Conservation (phyloP, 2,113 vertebrate genomes). For the Nesogale talazaci region DNA sequence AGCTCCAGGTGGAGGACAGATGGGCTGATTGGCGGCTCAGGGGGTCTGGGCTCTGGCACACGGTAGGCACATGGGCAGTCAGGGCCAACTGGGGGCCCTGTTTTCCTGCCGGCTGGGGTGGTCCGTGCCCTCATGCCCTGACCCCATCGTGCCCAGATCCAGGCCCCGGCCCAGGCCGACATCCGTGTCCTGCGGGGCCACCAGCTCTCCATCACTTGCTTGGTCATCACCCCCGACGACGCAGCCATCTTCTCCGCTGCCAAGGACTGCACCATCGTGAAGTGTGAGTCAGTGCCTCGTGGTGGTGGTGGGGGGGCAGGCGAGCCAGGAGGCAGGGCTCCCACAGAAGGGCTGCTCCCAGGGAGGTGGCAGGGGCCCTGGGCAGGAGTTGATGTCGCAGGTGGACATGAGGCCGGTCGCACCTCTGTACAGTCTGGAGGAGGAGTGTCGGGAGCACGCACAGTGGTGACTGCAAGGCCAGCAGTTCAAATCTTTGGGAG, state of each 20-base stretch:
- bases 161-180: conserved; percentile 88
- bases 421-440: background rate
- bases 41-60: background rate
- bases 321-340: background rate
- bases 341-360: background rate
- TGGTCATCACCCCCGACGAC: conserved; percentile 94
- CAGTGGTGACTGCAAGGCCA: too few species aligned
- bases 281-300: conserved; percentile 89
- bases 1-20: background rate
- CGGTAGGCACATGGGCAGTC: background rate
- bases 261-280: conserved; percentile 97
- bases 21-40: background rate
- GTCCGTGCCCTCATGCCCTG: background rate
- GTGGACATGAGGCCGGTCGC: background rate
- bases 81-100: background rate
- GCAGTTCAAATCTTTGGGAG: too few species aligned
- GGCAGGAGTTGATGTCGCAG: background rate
- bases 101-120: background rate
- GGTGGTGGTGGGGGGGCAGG: background rate
- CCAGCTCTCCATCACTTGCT: conserved; percentile 94
- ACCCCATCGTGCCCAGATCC: conserved; percentile 84
- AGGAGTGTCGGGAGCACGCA: background rate
- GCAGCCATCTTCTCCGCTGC: conserved; percentile 93
- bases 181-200: conserved; percentile 93
- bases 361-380: background rate